These are phyloP conservation scores for Pluvialis apricaria DNA, from an alignment of 2,113 vertebrate genomes.

Conservation along the genomic window DNA sequence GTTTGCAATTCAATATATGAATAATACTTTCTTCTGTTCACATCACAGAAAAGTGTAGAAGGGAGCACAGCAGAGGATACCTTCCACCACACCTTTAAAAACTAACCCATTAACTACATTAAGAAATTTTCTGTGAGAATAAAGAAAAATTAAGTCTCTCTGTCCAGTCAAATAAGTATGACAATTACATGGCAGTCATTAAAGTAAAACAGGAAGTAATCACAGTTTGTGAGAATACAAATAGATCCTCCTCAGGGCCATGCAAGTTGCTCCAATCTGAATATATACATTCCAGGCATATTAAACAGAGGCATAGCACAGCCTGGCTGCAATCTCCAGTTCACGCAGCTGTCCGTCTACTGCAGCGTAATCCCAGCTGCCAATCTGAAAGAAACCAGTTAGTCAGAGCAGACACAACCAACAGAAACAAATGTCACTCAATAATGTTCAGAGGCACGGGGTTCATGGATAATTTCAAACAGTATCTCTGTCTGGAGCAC, in stretches of 20 bases:
- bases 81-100: background rate
- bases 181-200: constrained; percentile 39
- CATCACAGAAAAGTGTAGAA: background rate
- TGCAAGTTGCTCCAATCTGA: constrained; percentile 71
- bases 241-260: constrained; percentile 55
- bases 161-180: background rate
- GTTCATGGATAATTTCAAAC: constrained; percentile 87
- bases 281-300: constrained; percentile 78
- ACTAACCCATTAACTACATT: background rate
- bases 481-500: constrained; percentile 78
- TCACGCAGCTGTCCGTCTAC: constrained; percentile 72
- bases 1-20: background rate
- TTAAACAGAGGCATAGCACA: constrained; percentile 50
- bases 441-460: constrained; percentile 76
- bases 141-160: background rate
- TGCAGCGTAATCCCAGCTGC: constrained; percentile 80
- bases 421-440: constrained; percentile 92
- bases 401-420: constrained; percentile 83
- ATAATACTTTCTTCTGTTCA: background rate
- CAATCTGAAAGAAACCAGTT: constrained; percentile 91
- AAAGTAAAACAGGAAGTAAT: constrained; percentile 80
- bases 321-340: constrained; percentile 61
- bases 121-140: background rate
- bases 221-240: constrained; percentile 76
- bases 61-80: background rate